Evolutionary conservation across 2,113 vertebrate genomes (phyloP), one percentile per base, ranked within the genome.

Genomic region (Brachionichthys hirsutus): DNA sequence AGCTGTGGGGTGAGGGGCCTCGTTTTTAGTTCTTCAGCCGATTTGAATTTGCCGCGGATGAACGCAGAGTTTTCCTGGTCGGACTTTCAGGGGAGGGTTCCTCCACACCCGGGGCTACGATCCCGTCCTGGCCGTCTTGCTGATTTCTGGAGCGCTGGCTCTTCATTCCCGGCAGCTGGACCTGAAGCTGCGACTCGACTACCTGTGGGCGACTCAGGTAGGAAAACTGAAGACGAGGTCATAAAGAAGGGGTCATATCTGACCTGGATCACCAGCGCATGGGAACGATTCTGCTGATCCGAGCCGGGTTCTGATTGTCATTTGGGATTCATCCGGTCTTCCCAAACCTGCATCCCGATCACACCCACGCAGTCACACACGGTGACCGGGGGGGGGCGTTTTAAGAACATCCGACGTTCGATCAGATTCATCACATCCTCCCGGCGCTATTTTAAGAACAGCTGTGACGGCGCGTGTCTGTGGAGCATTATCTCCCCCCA

Each of bases 131-230:
- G 94, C 96, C 7, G 91, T 98, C 68, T 83, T 98, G 84, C 87
- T 99, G 9, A 96, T 98, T 80, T 91, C 93, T 17, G 95, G 94
- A 76, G 91, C 95, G 54, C 86, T 99, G 88, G 93, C 92, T 57
- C 91, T 98, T 49, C 97, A 99, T 49, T 96, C 94, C 44, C 92
- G 97, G 64, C 97, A 99, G 80, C 93, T 98, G 85, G 97, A 99
- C 81, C 87, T 98, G 64, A 97, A 94, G 79, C 89, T 98, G 72
- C 91, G 97, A 54, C 90, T 99, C 62, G 97, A 99, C 92, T 98
- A 95, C 87, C 94, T 98, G 81, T 99, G 97, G 97, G 94, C 95
- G 2, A 92, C 92, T 49, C 97, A 97, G 93, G 97, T 92, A 12
- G 61, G 24, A 30, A 30, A n/a, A n/a, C n/a, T n/a, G n/a, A n/a